Percentiles rank a stretch among this genome's conserved stretches.
Conservation (phyloP, 2,113 vertebrate species). For the Hemibagrus wyckioides region DNA sequence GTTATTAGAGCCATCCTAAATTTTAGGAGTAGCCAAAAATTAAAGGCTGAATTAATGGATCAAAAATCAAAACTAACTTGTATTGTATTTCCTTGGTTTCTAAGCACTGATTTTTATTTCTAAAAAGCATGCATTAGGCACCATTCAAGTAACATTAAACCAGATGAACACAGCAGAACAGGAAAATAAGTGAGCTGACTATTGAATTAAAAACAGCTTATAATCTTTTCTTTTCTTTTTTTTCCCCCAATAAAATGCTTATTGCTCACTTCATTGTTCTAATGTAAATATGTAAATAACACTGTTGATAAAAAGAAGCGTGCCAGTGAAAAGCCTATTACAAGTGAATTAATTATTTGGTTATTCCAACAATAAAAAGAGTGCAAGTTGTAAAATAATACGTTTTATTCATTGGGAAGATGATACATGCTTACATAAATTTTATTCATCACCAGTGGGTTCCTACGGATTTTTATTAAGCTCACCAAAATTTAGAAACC, state of each 20-base stretch:
- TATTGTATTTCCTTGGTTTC: not conserved
- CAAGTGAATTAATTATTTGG: not conserved
- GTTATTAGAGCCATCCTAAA: not conserved
- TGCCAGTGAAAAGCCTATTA: not conserved
- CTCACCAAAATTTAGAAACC: not conserved
- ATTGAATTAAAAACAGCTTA: not conserved
- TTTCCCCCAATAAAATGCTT: not conserved
- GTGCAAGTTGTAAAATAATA: slow-evolving; percentile 1
- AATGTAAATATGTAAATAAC: not conserved
- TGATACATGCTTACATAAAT: not conserved
- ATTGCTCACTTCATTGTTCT: not conserved
- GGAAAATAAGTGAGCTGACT: not conserved
- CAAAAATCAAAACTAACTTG: not conserved
- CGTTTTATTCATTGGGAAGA: not conserved
- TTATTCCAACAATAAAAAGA: not conserved
- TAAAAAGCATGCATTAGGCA: not conserved
- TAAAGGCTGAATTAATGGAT: not conserved
- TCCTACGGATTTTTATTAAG: not conserved
- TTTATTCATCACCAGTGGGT: not conserved
- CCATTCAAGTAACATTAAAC: not conserved
- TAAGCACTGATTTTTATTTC: not conserved
- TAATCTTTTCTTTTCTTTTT: not conserved
- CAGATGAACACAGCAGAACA: not conserved
- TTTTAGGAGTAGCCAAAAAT: not conserved
- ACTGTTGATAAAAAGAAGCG: not conserved